Evolutionary conservation across 2,888 invertebrate genomes (phyloP).

Genomic region (Melieria omissa): DNA sequence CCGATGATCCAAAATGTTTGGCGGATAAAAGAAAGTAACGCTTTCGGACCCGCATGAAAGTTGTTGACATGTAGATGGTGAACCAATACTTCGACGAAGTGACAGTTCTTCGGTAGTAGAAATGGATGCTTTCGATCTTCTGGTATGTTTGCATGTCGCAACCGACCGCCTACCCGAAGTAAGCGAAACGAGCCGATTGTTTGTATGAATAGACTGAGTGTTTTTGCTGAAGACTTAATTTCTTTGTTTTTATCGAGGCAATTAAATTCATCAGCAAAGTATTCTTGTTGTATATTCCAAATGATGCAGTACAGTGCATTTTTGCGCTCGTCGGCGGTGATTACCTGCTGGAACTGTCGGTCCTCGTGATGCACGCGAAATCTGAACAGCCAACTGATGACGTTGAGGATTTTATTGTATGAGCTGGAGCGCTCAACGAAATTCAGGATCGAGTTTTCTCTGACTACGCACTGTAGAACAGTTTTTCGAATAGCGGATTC

Average conservation of each 20-base stretch:
- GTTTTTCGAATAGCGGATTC: background rate
- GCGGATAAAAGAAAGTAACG: constrained; percentile 28
- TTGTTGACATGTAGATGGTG: constrained; percentile 37
- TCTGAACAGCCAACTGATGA: background rate
- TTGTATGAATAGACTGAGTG: constrained; percentile 37
- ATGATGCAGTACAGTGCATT: constrained; percentile 20
- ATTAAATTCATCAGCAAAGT: constrained; percentile 23
- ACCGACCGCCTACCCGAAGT: constrained; percentile 38
- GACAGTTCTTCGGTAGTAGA: constrained; percentile 23
- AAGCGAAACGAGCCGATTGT: constrained; percentile 27
- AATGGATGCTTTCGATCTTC: constrained; percentile 28
- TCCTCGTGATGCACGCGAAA: background rate
- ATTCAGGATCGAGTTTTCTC: background rate
- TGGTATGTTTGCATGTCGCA: constrained; percentile 25
- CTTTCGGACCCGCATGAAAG: constrained; percentile 39
- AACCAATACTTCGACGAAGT: constrained; percentile 27
- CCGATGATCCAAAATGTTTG: constrained; percentile 40
- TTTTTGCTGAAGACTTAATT: background rate
- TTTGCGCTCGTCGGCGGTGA: background rate
- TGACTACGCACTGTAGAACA: background rate
- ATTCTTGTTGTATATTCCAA: constrained; percentile 23
- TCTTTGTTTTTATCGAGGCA: background rate
- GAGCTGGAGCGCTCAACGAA: background rate
- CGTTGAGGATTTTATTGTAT: background rate
- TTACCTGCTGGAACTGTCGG: too few species aligned